phyloP scores from a whole-genome alignment of 2,797 vertebrate genomes.

The Phylloscopus collybita region DNA sequence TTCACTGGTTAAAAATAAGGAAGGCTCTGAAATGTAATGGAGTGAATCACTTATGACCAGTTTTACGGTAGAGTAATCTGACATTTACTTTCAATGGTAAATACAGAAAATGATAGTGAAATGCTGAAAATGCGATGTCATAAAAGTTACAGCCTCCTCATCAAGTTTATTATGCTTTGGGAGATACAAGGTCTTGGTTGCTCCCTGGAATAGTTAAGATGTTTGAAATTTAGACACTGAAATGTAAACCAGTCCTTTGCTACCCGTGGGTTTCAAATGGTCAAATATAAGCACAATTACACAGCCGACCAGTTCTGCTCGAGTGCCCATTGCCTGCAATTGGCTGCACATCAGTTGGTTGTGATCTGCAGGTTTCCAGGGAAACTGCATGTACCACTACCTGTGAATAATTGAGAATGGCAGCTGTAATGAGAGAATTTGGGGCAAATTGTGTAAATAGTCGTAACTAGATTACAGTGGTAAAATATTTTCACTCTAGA shows the following conservation, averaged over 20 bases:
- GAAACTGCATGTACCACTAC: conserved; percentile 73
- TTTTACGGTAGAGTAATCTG: conserved; percentile 68
- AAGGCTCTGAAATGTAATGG: conserved; percentile 57
- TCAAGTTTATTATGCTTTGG: conserved; percentile 68
- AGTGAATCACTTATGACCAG: conserved; percentile 66
- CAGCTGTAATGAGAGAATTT: conserved; percentile 70
- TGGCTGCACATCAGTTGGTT: conserved; percentile 43
- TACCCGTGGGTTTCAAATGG: conserved; percentile 18
- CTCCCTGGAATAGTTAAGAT: conserved; percentile 43
- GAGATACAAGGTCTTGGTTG: conserved; percentile 18
- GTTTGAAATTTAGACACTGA: conserved; percentile 39
- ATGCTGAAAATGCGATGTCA: conserved; percentile 67
- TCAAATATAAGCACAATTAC: conserved; percentile 57
- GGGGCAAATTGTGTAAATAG: conserved; percentile 72
- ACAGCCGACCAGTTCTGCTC: conserved; percentile 40
- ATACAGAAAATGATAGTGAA: conserved; percentile 69
- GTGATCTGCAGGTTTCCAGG: conserved; percentile 74
- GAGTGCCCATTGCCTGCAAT: conserved; percentile 40
- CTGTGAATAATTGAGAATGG: conserved; percentile 74
- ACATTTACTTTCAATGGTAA: conserved; percentile 72
- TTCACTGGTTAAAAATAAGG: conserved; percentile 41
- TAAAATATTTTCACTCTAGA: conserved; percentile 70
- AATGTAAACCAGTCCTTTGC: conserved; percentile 40
- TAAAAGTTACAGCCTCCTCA: conserved; percentile 69
- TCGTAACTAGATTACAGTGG: conserved; percentile 65